Evolutionary conservation across 2,113 vertebrate genomes (phyloP).

Genomic region (Catharus fuscescens): DNA sequence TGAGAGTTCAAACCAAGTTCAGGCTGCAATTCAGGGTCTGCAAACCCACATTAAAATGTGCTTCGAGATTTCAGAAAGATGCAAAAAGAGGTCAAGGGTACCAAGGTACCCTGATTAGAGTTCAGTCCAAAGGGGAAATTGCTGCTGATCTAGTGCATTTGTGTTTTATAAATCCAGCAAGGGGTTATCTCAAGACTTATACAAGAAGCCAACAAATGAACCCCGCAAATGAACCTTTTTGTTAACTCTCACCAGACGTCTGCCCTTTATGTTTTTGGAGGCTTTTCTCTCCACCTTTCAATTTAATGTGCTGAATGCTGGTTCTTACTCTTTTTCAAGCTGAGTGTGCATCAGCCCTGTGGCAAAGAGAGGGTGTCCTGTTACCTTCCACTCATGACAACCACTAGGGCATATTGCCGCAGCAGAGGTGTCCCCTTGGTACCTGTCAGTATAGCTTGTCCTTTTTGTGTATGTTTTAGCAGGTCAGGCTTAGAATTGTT

Average conservation of each 20-base stretch:
- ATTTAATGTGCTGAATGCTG: background rate
- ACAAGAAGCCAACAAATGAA: background rate
- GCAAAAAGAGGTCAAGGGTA: background rate
- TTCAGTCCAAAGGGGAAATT: background rate
- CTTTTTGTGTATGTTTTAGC: background rate
- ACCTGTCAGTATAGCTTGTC: background rate
- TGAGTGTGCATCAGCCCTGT: background rate
- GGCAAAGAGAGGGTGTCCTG: background rate
- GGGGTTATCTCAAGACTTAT: background rate
- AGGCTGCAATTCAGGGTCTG: background rate
- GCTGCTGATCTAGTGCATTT: background rate
- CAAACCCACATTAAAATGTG: background rate
- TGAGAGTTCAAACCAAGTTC: constrained; percentile 22
- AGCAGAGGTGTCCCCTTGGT: background rate
- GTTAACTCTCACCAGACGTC: background rate
- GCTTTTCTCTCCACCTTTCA: background rate
- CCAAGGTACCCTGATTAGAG: background rate
- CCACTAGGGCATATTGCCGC: background rate
- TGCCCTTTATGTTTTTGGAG: background rate
- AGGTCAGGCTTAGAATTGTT: background rate
- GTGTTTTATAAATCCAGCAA: background rate
- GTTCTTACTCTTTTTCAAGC: background rate
- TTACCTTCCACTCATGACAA: background rate
- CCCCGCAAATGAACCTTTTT: background rate
- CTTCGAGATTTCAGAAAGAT: background rate